Evolutionary conservation across 2,888 invertebrate species (phyloP).

Genomic region (Diarsia mendica): DNA sequence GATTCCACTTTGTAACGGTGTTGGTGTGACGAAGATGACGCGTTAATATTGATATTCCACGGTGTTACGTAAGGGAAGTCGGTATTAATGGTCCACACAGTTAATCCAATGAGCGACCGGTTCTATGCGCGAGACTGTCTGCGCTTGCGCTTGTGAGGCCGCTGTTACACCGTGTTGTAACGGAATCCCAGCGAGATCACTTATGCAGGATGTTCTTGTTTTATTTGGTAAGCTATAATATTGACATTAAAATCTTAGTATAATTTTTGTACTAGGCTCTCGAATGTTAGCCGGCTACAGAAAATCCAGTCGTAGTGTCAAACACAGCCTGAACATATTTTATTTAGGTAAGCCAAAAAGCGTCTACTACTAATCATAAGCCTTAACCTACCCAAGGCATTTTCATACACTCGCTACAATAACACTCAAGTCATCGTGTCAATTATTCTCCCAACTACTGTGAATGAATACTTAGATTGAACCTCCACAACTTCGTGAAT

Average conservation of each 20-base stretch:
- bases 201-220: neutral
- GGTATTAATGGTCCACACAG: slow-evolving; percentile 60
- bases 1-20: slow-evolving; percentile 50
- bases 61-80: slow-evolving; percentile 72
- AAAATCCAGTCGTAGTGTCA: neutral
- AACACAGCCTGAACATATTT: neutral
- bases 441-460: neutral
- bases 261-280: neutral
- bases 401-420: neutral
- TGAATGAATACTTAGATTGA: neutral
- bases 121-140: slow-evolving; percentile 60
- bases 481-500: neutral
- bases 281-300: neutral
- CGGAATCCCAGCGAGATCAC: neutral
- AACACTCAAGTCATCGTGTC: neutral
- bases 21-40: slow-evolving; percentile 40
- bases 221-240: neutral
- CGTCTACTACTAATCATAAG: neutral
- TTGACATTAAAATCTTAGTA: neutral
- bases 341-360: neutral
- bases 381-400: neutral
- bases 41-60: slow-evolving; percentile 59
- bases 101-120: slow-evolving; percentile 67
- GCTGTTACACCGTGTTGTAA: slow-evolving; percentile 43
- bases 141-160: slow-evolving; percentile 48